Evolutionary conservation across 1,140 invertebrate species (phyloP), one percentile per base, ranked within the genome.

Genomic region (Tribolium castaneum): DNA sequence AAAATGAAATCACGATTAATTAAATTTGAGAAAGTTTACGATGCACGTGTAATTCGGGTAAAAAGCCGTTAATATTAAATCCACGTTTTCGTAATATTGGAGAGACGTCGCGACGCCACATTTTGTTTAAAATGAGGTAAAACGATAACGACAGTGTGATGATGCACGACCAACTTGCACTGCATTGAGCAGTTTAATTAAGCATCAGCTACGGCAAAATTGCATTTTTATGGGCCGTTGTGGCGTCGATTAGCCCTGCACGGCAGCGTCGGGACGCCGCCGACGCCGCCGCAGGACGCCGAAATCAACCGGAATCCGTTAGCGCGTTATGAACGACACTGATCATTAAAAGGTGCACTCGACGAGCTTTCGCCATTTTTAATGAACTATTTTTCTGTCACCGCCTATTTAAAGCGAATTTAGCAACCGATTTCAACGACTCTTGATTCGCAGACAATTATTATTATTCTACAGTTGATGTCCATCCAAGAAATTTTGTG

Each of bases 111-210:
- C 59, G 25, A 59, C 25, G 59, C 59, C 59, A 35, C 59, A 35
- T 66, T 35, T 35, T 35, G 70, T 39, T 13, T 12, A 72, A 54
- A 72, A 72, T 72, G 35, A 72, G 45, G 70, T 75, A 70, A 76
- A 76, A 76, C 59, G 75, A 56, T 76, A 77, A 77, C 66, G 76
- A 71, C 76, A 77, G 22, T 77, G 62, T 77, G 76, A 77, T 77
- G 76, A 77, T 77, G 76, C 76, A 77, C 70, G 62, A 13, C 62
- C 66, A 71, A 77, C 59, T 77, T 77, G 76, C 76, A 77, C 66
- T 77, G 76, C 76, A 77, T 77, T 77, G 76, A 77, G 62, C 76
- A 45, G 52, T 77, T 77, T 77, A 77, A 77, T 77, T 77, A 77
- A 77, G 76, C 76, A 56, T 52, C 76, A 71, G 76, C 56, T 30